These are phyloP conservation scores for Octopus bimaculoides DNA, from an alignment of 1,140 invertebrate species.

Conservation along the genomic window DNA sequence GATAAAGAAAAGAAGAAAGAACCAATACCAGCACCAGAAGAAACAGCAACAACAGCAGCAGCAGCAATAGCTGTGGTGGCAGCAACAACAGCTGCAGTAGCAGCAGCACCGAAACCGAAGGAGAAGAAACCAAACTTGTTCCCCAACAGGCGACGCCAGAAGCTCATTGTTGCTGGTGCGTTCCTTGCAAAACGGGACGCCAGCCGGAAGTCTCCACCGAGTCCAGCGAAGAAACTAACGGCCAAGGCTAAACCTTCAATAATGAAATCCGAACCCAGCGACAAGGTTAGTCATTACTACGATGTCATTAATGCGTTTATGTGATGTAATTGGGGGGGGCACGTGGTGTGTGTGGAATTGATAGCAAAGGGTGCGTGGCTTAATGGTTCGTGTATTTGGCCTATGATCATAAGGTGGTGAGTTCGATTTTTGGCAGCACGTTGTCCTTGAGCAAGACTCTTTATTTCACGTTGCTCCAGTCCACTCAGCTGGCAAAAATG, in stretches of 20 bases:
- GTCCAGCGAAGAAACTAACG: background rate
- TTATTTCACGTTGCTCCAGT: no score
- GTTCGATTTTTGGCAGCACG: no score
- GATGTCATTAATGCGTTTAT: no score
- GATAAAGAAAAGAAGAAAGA: background rate
- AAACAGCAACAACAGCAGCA: background rate
- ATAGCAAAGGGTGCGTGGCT: no score
- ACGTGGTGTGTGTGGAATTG: no score
- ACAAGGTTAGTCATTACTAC: no score
- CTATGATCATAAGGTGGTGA: no score
- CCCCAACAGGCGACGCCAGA: slow-evolving; percentile 7
- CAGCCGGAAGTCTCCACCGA: background rate
- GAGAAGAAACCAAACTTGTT: background rate
- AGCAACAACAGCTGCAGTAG: background rate
- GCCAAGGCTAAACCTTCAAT: background rate
- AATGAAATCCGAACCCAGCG: background rate
- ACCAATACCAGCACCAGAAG: background rate
- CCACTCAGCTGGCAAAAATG: no score
- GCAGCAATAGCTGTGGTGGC: background rate
- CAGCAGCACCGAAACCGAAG: background rate
- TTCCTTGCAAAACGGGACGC: slow-evolving; percentile 24
- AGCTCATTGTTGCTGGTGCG: slow-evolving; percentile 27
- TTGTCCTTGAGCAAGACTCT: no score
- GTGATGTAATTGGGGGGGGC: no score
- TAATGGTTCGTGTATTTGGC: no score